Evolutionary conservation across 2,797 vertebrate genomes (phyloP), one percentile per base, ranked within the genome.

Genomic region (Cyclura pinguis): DNA sequence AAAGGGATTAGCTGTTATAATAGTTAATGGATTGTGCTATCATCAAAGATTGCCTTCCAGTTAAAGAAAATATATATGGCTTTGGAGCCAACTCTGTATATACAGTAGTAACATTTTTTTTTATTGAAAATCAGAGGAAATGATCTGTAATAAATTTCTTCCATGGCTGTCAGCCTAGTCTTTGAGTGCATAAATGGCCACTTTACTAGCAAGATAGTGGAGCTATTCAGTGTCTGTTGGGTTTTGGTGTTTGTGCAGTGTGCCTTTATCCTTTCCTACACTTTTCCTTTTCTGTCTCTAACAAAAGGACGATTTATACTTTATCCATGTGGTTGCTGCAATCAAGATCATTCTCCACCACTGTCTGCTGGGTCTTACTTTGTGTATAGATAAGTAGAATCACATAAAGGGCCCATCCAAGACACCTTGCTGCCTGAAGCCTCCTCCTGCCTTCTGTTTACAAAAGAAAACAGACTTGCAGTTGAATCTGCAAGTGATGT

Each of bases 71-170:
- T 76, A 69, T 93, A 52, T 92, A 83, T 0, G 5, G 93, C 86
- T 93, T 87, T 87, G 92, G 91, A 94, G 50, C 83, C 93, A 92
- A 85, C 93, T 72, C 69, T 10, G 20, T 80, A 95, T 95, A 93
- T 95, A 92, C 91, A 93, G 88, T 89, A 94, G 90, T 90, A 87
- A 87, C 92, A 95, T 90, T 91, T 69, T 32, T 69, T 69, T 32
- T 95, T 91, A 94, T 1, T 93, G 93, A 95, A 78, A 80, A 91
- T 85, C 88, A 87, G 89, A 91, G 95, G 93, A 93, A 96, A 93
- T 93, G 76, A 88, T 95, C 84, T 88, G 22, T 96, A 95, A 95
- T 95, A 95, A 93, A 94, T 95, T 59, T 95, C 90, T 93, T 88
- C 94, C 90, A 92, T 84, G 57, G 62, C 77, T 89, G 93, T 92